Conservation (phyloP, 2,888 invertebrate genomes). For the Eubasilissa splendida region DNA sequence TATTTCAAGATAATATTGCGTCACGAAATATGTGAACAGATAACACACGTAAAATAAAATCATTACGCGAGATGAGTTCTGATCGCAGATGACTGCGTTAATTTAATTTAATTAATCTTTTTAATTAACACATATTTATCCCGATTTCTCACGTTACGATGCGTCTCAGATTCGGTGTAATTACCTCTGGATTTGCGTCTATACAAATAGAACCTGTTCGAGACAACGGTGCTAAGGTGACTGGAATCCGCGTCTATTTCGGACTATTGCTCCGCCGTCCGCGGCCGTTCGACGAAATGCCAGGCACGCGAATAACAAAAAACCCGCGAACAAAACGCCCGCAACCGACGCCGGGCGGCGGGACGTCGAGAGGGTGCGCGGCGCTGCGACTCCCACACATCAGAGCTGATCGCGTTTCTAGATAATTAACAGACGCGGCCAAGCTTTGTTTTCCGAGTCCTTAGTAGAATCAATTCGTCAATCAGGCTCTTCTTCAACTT, state of each 20-base stretch:
- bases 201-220: conserved; percentile 35
- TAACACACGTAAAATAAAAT: no score
- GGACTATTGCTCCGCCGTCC: conserved; percentile 24
- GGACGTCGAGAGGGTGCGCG: conserved; percentile 16
- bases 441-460: no score
- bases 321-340: conserved; percentile 16
- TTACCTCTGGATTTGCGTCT: conserved; percentile 15
- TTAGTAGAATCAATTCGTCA: no score
- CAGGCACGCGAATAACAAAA: conserved; percentile 14
- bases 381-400: background rate
- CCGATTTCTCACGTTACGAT: no score
- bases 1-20: no score
- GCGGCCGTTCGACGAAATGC: conserved; percentile 35
- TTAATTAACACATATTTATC: no score
- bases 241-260: conserved; percentile 37
- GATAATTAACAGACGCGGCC: no score
- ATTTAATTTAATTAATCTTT: no score
- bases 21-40: no score
- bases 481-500: no score
- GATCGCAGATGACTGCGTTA: no score
- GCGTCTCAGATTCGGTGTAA: background rate
- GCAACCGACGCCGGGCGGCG: conserved; percentile 2
- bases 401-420: background rate
- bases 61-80: no score
- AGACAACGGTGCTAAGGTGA: conserved; percentile 37